Percentiles rank a stretch among this genome's conserved stretches.
Conservation (phyloP, 1,140 invertebrate genomes). For the Agrypnia vestita region DNA sequence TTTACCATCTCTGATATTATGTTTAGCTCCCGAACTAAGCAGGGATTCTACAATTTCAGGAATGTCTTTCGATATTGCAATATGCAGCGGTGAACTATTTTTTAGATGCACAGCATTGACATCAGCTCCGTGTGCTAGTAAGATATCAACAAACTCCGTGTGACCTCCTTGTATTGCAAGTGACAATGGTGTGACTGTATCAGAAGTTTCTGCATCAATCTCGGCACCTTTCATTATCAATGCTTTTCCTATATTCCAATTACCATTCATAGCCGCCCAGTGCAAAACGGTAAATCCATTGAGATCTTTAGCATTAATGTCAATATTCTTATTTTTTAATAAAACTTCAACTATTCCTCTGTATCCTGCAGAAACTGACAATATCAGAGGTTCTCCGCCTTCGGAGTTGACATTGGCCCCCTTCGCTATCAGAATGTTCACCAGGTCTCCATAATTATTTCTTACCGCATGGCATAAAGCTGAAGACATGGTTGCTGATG, state of each 20-base stretch:
- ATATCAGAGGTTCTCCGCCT: background rate
- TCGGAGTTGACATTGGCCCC: constrained; percentile 4
- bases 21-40: background rate
- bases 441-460: background rate
- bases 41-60: background rate
- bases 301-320: background rate
- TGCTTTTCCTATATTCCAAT: constrained; percentile 4
- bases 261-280: background rate
- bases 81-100: background rate
- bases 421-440: background rate
- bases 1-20: background rate
- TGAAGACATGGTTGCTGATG: background rate
- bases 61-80: background rate
- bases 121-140: background rate
- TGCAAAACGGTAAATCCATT: background rate
- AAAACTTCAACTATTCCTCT: background rate
- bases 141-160: constrained; percentile 18
- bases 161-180: background rate
- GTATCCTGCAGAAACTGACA: background rate
- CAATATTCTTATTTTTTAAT: constrained; percentile 4
- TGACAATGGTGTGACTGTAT: background rate
- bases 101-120: background rate
- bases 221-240: background rate
- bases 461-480: background rate
- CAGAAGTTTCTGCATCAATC: background rate